Conservation (phyloP, 2,888 invertebrate species). For the Trichogramma evanescens region DNA sequence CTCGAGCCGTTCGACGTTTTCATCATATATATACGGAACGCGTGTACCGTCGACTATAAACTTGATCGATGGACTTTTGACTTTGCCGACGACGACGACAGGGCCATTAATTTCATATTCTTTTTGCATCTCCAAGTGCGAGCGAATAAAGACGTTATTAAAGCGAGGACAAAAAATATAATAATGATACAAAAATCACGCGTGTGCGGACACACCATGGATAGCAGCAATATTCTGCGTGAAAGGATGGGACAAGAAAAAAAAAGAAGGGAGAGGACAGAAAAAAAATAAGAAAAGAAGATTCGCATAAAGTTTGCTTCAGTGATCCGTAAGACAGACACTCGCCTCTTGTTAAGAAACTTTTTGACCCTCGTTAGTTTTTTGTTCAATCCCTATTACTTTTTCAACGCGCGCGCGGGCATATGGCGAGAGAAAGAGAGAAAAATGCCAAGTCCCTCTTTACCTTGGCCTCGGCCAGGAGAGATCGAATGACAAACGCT, state of each 20-base stretch:
- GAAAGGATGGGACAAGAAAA: too few relatives aligned
- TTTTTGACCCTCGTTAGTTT: slow-evolving; percentile 18
- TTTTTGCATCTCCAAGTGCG: too few relatives aligned
- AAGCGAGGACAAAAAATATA: slow-evolving; percentile 1
- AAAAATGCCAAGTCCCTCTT: background rate
- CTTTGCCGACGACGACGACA: too few relatives aligned
- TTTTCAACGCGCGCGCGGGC: background rate
- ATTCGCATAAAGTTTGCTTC: background rate
- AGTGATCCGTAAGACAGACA: slow-evolving; percentile 9
- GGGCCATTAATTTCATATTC: too few relatives aligned
- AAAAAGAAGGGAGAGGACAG: background rate
- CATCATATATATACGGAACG: too few relatives aligned
- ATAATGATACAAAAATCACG: background rate
- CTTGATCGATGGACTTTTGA: too few relatives aligned
- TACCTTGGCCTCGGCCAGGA: too few relatives aligned
- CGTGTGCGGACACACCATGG: background rate
- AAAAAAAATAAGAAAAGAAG: slow-evolving; percentile 2
- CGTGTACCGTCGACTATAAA: too few relatives aligned
- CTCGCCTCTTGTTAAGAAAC: slow-evolving; percentile 24
- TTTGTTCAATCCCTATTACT: slow-evolving; percentile 22
- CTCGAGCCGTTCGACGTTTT: too few relatives aligned
- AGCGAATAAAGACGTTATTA: too few relatives aligned
- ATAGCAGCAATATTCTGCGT: too few relatives aligned
- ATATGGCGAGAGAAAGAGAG: background rate
- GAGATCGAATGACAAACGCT: too few relatives aligned